These are phyloP conservation scores for Urophycis tenuis DNA, from an alignment of 2,797 vertebrate genomes.

Conservation along the genomic window DNA sequence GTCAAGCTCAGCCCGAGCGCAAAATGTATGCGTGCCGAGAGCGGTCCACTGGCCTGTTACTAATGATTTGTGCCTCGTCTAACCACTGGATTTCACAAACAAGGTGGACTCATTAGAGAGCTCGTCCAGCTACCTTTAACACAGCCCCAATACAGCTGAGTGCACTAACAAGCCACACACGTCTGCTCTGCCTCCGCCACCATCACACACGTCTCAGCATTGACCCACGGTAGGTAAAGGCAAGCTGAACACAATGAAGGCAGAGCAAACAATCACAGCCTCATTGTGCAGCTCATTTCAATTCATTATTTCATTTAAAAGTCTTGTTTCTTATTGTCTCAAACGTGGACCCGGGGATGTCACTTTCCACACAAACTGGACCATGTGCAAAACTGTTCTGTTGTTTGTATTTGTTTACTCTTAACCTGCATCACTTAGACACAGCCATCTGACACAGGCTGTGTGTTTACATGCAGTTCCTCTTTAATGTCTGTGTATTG, in stretches of 20 bases:
- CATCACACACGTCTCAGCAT: neutral
- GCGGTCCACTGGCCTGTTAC: neutral
- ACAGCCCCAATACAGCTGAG: neutral
- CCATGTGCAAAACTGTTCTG: neutral
- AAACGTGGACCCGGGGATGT: neutral
- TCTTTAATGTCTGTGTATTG: neutral
- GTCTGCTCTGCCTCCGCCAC: neutral
- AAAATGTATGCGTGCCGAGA: conserved; percentile 2
- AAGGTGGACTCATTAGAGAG: conserved; percentile 1
- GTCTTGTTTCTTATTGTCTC: neutral
- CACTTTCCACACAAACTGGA: neutral
- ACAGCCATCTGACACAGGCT: no score
- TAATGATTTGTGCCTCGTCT: neutral
- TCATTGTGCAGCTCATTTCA: neutral
- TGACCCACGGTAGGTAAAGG: neutral
- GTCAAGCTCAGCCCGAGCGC: neutral
- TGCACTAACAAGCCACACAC: neutral
- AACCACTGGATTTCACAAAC: neutral
- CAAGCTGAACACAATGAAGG: neutral
- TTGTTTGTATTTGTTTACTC: neutral
- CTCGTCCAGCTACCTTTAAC: neutral
- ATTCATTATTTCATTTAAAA: neutral
- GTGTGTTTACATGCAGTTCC: neutral
- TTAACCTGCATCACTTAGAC: neutral
- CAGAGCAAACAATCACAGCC: neutral